phyloP scores from a whole-genome alignment of 2,797 vertebrate species.

The Ctenosaura bakeri region DNA sequence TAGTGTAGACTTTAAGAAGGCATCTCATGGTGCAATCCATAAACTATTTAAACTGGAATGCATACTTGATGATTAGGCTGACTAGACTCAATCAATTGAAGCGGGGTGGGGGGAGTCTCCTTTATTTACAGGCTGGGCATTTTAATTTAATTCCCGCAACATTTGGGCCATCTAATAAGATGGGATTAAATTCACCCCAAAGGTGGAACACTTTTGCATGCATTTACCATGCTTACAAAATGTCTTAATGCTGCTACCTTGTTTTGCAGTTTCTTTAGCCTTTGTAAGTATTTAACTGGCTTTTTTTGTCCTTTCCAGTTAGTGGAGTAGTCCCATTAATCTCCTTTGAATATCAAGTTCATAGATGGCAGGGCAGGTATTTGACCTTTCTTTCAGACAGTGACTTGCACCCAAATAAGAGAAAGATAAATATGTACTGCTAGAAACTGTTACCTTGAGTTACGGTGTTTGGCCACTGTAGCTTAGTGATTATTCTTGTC shows the following conservation, averaged over 20 bases:
- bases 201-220: background rate
- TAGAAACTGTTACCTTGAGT: constrained; percentile 25
- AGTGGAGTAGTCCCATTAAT: background rate
- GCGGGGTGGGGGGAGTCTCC: background rate
- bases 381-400: background rate
- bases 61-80: background rate
- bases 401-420: background rate
- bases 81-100: background rate
- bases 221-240: background rate
- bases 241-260: background rate
- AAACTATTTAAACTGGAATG: background rate
- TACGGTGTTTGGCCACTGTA: constrained; percentile 3
- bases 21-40: background rate
- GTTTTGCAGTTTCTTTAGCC: background rate
- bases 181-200: background rate
- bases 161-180: background rate
- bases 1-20: background rate
- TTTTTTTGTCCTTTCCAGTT: background rate
- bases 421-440: background rate
- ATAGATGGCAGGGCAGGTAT: background rate
- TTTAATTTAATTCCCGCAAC: constrained; percentile 2
- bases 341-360: background rate
- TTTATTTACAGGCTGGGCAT: background rate
- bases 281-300: background rate
- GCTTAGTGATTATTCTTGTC: background rate